Conservation (phyloP, 2,113 vertebrate species). For the Manacus vitellinus region DNA sequence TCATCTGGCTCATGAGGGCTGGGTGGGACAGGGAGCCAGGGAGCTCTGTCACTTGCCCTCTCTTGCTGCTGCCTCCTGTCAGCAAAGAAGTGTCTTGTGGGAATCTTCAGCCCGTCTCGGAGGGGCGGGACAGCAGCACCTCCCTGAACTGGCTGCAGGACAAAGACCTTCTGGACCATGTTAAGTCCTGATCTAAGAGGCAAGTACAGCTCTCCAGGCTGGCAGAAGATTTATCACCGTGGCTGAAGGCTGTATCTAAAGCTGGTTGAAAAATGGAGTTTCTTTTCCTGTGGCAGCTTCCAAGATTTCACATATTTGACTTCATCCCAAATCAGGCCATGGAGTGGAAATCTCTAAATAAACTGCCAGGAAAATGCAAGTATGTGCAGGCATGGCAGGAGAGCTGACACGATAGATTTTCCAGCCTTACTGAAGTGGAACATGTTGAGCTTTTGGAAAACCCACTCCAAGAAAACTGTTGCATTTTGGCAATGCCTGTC, state of each 20-base stretch:
- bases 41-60: background rate
- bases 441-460: background rate
- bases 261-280: slow-evolving; percentile 28
- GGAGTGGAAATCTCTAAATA: slow-evolving; percentile 56
- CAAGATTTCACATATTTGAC: slow-evolving; percentile 52
- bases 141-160: background rate
- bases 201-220: background rate
- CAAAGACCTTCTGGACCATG: background rate
- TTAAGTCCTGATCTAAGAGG: background rate
- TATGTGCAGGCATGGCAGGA: background rate
- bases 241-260: background rate
- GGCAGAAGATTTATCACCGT: background rate
- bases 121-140: background rate
- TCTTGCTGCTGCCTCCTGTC: background rate
- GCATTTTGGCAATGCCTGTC: background rate
- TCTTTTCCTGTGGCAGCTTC: slow-evolving; percentile 46
- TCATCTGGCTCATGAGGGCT: background rate
- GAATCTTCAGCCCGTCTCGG: background rate
- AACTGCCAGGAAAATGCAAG: slow-evolving; percentile 21
- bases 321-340: background rate
- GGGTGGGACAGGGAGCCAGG: background rate
- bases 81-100: background rate
- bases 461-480: background rate
- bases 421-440: background rate
- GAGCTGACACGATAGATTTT: background rate